Conservation (phyloP, 2,113 vertebrate genomes). For the Nicator chloris region DNA sequence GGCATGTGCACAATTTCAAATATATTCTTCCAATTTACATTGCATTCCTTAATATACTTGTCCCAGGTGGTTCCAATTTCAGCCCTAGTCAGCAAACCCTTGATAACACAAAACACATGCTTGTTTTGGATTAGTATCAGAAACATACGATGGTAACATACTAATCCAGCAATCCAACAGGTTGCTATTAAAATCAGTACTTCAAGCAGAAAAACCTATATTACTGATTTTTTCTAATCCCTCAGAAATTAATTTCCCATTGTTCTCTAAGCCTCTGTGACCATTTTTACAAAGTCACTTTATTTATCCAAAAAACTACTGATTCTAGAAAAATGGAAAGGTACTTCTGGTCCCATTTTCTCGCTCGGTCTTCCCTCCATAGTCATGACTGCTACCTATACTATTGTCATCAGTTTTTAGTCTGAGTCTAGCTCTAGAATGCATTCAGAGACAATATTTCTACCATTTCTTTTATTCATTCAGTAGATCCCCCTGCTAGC, state of each 20-base stretch:
- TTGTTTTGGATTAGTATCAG: background rate
- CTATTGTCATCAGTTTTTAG: background rate
- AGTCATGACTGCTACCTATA: background rate
- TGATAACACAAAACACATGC: background rate
- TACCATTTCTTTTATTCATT: background rate
- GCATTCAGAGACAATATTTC: background rate
- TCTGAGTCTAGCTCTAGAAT: background rate
- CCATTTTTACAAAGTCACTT: background rate
- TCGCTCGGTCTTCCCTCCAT: background rate
- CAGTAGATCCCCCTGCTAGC: background rate
- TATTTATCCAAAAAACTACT: background rate
- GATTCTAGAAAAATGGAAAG: background rate
- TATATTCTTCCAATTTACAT: background rate
- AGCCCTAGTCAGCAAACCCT: background rate
- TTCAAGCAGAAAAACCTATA: background rate
- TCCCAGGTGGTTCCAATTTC: background rate
- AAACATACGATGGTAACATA: fast-evolving
- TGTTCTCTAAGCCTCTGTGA: background rate
- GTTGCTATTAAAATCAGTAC: background rate
- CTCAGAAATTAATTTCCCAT: background rate
- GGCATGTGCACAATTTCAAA: background rate
- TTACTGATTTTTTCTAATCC: background rate
- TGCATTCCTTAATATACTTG: background rate
- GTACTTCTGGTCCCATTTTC: background rate
- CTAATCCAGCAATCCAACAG: background rate